Percentiles rank a stretch among this genome's conserved stretches.
These are phyloP conservation scores for Brenthis daphne DNA, from an alignment of 2,888 invertebrate species.

Conservation along the genomic window DNA sequence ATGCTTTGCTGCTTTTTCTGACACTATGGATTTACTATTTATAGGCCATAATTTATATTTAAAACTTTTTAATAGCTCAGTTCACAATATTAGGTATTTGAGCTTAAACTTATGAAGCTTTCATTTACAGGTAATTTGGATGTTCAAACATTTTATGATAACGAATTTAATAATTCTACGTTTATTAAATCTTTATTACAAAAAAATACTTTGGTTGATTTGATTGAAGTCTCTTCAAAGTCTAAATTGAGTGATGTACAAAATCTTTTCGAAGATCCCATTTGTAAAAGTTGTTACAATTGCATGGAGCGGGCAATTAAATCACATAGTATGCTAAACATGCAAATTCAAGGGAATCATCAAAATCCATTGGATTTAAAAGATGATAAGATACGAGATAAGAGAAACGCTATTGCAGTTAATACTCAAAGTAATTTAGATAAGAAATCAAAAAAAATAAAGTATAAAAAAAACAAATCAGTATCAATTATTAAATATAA, in stretches of 20 bases:
- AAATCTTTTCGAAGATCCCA: constrained; percentile 47
- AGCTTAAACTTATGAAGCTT: too few relatives aligned
- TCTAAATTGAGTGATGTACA: constrained; percentile 47
- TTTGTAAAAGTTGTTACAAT: constrained; percentile 52
- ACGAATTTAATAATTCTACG: constrained; percentile 24
- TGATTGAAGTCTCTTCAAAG: constrained; percentile 43
- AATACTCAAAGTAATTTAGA: constrained; percentile 27
- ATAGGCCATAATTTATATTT: neutral
- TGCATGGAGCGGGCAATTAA: constrained; percentile 61
- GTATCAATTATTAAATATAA: constrained; percentile 61
- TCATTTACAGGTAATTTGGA: constrained; percentile 5
- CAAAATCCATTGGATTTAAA: constrained; percentile 45
- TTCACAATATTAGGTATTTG: neutral
- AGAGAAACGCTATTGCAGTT: constrained; percentile 42
- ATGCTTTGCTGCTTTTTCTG: constrained; percentile 25
- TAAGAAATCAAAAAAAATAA: constrained; percentile 40
- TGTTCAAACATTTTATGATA: neutral
- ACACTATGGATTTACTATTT: constrained; percentile 3
- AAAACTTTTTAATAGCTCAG: too few relatives aligned
- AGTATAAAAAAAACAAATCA: constrained; percentile 49
- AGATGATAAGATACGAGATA: constrained; percentile 44
- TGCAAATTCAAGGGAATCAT: constrained; percentile 43
- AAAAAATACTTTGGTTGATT: constrained; percentile 46
- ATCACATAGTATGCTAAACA: constrained; percentile 43
- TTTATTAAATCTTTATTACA: constrained; percentile 21